These are phyloP conservation scores for Tillus elongatus DNA, from an alignment of 2,888 invertebrate species.

Conservation along the genomic window DNA sequence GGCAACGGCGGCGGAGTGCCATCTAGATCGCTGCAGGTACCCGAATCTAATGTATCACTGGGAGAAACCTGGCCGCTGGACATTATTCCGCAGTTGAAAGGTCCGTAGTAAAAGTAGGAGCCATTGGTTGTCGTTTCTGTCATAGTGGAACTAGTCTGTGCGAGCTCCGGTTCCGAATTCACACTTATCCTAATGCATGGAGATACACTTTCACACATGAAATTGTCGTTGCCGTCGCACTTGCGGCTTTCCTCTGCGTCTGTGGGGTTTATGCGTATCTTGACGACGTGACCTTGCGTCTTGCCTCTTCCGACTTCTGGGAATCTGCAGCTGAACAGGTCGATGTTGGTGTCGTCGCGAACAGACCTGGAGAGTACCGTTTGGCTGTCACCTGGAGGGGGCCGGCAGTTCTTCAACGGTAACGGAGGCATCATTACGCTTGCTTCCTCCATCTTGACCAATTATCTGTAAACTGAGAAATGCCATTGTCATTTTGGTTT, in stretches of 20 bases:
- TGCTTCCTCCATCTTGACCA: constrained; percentile 44
- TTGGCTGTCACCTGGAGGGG: constrained; percentile 34
- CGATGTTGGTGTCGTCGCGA: constrained; percentile 21
- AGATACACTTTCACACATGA: constrained; percentile 37
- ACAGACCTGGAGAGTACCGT: constrained; percentile 43
- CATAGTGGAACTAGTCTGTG: constrained; percentile 38
- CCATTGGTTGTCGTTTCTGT: constrained; percentile 27
- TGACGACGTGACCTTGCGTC: constrained; percentile 51
- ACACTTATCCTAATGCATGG: constrained; percentile 55
- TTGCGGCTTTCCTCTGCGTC: constrained; percentile 18
- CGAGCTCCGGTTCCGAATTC: constrained; percentile 43
- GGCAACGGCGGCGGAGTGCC: constrained; percentile 60
- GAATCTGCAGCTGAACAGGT: constrained; percentile 34
- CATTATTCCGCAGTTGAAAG: constrained; percentile 52
- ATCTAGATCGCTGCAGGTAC: constrained; percentile 77
- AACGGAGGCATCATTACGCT: constrained; percentile 48
- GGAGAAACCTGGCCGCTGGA: constrained; percentile 77
- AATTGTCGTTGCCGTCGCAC: constrained; percentile 28
- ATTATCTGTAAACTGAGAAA: constrained; percentile 1
- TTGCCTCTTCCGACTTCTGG: constrained; percentile 38
- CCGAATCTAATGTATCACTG: constrained; percentile 74
- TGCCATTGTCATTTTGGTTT: too few relatives aligned
- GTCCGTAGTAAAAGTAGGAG: constrained; percentile 51
- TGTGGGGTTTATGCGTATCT: constrained; percentile 57
- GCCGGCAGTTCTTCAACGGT: constrained; percentile 44